Evolutionary conservation across 2,888 invertebrate genomes (phyloP).

Genomic region (Chouioia cunea): DNA sequence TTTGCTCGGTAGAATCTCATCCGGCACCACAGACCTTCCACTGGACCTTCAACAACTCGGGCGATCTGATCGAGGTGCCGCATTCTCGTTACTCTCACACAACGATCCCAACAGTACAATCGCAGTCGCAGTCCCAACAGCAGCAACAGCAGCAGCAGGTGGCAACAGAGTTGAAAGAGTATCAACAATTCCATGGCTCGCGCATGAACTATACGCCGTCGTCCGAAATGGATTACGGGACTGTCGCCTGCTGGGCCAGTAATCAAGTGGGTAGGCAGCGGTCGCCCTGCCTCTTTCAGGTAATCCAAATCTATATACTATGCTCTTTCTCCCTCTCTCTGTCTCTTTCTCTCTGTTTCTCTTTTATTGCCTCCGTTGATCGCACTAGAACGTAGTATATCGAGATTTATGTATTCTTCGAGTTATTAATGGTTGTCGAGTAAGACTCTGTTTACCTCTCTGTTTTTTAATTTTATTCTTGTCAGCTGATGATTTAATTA

Average conservation of each 20-base stretch:
- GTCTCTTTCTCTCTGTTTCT: constrained; percentile 20
- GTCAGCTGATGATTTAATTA: constrained; percentile 10
- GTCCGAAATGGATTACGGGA: constrained; percentile 90
- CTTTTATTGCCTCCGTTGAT: constrained; percentile 1
- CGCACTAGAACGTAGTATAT: background rate
- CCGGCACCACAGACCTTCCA: constrained; percentile 88
- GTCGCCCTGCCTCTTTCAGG: constrained; percentile 87
- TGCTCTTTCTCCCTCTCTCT: constrained; percentile 26
- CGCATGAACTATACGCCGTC: constrained; percentile 87
- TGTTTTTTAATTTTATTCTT: too few species aligned
- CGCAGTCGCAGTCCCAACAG: constrained; percentile 23
- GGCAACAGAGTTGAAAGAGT: constrained; percentile 55
- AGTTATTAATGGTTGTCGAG: constrained; percentile 15
- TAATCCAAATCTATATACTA: constrained; percentile 61
- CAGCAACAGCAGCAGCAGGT: constrained; percentile 41
- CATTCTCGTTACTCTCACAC: constrained; percentile 70
- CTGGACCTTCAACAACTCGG: constrained; percentile 94
- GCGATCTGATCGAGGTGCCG: constrained; percentile 85
- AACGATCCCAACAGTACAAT: constrained; percentile 42
- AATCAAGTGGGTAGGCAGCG: constrained; percentile 88
- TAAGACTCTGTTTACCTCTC: too few species aligned
- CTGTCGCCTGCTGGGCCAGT: constrained; percentile 87
- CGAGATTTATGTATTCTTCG: constrained; percentile 29
- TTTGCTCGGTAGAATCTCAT: constrained; percentile 90
- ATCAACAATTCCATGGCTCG: constrained; percentile 71